Percentiles rank a stretch among this genome's conserved stretches.
Conservation (phyloP, 2,888 invertebrate species). For the Phanerotoma sp. region DNA sequence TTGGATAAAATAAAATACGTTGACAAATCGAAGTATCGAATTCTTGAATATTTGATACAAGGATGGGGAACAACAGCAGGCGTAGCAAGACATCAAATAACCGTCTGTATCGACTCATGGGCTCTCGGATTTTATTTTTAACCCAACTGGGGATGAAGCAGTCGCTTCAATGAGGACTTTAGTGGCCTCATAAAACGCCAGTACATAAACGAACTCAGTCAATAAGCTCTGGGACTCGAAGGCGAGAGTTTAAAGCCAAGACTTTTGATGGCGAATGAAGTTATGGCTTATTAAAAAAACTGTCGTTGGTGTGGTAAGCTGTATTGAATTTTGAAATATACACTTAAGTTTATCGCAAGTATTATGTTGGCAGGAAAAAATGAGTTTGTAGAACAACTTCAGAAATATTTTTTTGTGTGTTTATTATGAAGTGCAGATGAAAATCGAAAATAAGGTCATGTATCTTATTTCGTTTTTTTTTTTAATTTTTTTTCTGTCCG, state of each 20-base stretch:
- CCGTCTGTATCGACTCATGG: conserved; percentile 4
- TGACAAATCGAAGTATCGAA: not conserved
- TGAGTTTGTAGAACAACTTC: no score
- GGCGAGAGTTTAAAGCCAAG: conserved; percentile 41
- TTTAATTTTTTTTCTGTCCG: no score
- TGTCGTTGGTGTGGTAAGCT: not conserved
- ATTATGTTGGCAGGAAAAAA: no score
- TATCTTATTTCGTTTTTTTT: no score
- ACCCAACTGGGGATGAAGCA: conserved; percentile 26
- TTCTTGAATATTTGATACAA: not conserved
- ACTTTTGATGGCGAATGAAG: conserved; percentile 48
- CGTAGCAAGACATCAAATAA: conserved; percentile 2
- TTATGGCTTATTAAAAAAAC: conserved; percentile 48
- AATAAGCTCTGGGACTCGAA: conserved; percentile 43
- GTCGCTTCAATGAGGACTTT: conserved; percentile 40
- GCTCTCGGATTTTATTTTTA: conserved; percentile 43
- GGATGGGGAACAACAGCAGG: not conserved
- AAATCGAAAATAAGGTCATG: no score
- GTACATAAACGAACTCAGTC: conserved; percentile 55
- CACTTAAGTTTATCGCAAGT: no score
- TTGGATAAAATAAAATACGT: no score
- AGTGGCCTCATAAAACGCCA: conserved; percentile 52
- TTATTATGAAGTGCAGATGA: no score
- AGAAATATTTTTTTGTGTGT: no score
- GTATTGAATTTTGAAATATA: no score